Base-by-base conservation (phyloP, 2,888 invertebrate genomes). In the Mylabris sibirica region DNA sequence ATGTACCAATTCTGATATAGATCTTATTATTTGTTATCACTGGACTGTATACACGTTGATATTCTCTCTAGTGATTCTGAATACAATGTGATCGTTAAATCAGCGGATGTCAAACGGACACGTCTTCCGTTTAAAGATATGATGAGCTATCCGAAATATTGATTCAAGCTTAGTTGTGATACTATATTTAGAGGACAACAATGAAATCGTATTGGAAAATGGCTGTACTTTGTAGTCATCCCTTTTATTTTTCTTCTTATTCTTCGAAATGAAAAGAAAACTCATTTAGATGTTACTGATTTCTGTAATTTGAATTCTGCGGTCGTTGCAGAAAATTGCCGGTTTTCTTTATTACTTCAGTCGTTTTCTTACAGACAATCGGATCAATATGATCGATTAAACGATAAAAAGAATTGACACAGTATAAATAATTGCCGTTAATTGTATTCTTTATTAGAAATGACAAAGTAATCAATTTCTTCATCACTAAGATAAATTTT, bases 61-160 rank as follows among this genome's bases (percentile, higher is more conserved):
- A 63, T 66, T 66, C 59, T 34, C 65, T 63, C 63, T 49, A 64
- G 30, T 38, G 65, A 65, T 69, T 69, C 60, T 38, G 38, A 1
- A 38, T 12, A 12, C 66, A 66, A 20, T 64, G 61, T 60, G 64
- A 69, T 69, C 69, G 61, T 62, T 66, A 63, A 69, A 69, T 69
- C 69, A 66, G 57, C 60, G 66, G 38, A 63, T 69, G 69, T 63
- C 66, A 66, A 69, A 69, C 64, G 64, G 66, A 69, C 66, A 63
- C 69, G 66, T 69, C 61, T 62, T 30, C 63, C 65, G 30, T 65
- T 30, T 20, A 59, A 68, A 66, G 69, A 69, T 69, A 63, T 66
- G 69, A 57, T 59, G 59, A 24, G 57, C 57, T 24, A 3, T 57
- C 2, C 12, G 24, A 12, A 57, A 24, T 57, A 24, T 57, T 3